Evolutionary conservation across 2,797 vertebrate genomes (phyloP).

Genomic region (Hapalemur alaotrensis): DNA sequence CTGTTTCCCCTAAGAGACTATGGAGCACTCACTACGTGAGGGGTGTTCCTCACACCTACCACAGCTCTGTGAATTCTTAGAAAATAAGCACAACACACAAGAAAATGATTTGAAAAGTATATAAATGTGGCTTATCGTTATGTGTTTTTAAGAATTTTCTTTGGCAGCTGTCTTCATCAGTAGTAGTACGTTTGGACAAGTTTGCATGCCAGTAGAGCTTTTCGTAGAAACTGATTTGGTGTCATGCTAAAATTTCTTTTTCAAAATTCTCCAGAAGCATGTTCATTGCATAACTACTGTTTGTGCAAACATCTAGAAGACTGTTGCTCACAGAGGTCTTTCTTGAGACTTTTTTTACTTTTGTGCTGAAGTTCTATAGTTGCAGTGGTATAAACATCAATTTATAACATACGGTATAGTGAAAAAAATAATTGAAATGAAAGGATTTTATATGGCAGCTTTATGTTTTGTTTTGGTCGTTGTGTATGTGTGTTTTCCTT

Average conservation of each 20-base stretch:
- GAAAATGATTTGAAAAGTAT: not conserved
- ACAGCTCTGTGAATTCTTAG: not conserved
- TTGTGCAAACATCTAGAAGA: not conserved
- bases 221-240: not conserved
- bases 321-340: not conserved
- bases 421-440: not conserved
- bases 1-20: not conserved
- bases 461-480: not conserved
- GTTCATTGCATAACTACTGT: not conserved
- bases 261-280: not conserved
- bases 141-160: not conserved
- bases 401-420: not conserved
- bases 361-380: not conserved
- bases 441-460: accelerated
- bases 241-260: not conserved
- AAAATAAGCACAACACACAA: not conserved
- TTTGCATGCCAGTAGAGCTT: not conserved
- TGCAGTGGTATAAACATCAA: not conserved
- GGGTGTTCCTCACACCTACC: not conserved
- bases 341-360: not conserved
- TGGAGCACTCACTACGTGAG: not conserved
- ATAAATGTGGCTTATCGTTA: not conserved
- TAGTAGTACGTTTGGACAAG: accelerated
- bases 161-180: not conserved
- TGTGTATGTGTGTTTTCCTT: not conserved